phyloP scores from a whole-genome alignment of 2,113 vertebrate genomes.

The Xenopus tropicalis region UCB_Xtro_10.0 CM004444.2:147351501-147352000 shows the following conservation, averaged over 20 bases:
- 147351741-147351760: neutral
- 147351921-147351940: constrained; percentile 33
- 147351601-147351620: too few relatives aligned
- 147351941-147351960: constrained; percentile 39
- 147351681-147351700: too few relatives aligned
- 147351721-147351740: too few relatives aligned
- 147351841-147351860: constrained; percentile 10
- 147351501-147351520: too few relatives aligned
- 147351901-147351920: constrained; percentile 42
- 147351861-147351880: constrained; percentile 32
- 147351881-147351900: constrained; percentile 30
- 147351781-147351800: too few relatives aligned
- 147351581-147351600: too few relatives aligned
- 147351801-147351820: neutral
- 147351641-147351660: too few relatives aligned
- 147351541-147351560: too few relatives aligned
- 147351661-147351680: too few relatives aligned
- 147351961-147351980: constrained; percentile 38
- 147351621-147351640: too few relatives aligned
- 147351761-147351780: neutral
- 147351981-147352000: constrained; percentile 20
- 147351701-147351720: neutral
- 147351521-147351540: too few relatives aligned
- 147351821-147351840: neutral
- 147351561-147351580: too few relatives aligned